Percentiles rank a stretch among this genome's conserved stretches.
phyloP scores from a whole-genome alignment of 2,888 invertebrate species.

The Coremacera marginata region DNA sequence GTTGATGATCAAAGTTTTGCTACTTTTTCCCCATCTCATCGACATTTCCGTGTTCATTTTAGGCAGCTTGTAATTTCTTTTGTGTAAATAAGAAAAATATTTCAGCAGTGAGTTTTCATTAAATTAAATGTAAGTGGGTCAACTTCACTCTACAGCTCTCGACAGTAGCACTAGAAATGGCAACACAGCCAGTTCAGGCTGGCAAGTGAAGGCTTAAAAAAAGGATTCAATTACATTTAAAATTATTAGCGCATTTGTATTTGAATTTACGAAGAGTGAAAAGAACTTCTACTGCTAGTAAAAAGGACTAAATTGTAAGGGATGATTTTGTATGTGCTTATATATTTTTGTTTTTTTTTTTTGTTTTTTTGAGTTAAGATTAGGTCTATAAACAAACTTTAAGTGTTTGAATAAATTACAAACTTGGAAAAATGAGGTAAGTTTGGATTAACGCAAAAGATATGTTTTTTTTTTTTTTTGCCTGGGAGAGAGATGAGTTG shows the following conservation, averaged over 20 bases:
- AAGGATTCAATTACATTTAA: constrained; percentile 28
- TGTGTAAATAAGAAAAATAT: constrained; percentile 21
- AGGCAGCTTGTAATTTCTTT: constrained; percentile 24
- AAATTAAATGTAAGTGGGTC: constrained; percentile 30
- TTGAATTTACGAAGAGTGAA: constrained; percentile 2
- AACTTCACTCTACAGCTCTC: constrained; percentile 1
- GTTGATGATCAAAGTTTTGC: constrained; percentile 25
- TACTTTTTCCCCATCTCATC: background rate
- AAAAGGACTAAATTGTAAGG: too few species aligned
- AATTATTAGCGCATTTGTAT: constrained; percentile 15
- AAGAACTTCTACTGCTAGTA: too few species aligned
- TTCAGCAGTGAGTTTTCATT: constrained; percentile 27
- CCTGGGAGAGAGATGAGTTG: too few species aligned
- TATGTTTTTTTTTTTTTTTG: too few species aligned
- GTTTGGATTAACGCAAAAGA: too few species aligned
- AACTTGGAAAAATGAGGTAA: background rate
- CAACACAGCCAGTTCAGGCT: too few species aligned
- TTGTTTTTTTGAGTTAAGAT: background rate
- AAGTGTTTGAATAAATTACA: constrained; percentile 17
- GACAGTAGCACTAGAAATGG: background rate
- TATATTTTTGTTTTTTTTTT: too few species aligned
- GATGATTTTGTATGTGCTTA: too few species aligned
- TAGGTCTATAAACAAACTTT: constrained; percentile 18
- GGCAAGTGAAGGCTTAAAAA: background rate
- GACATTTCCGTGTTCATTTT: constrained; percentile 4